Evolutionary conservation across 2,888 invertebrate genomes (phyloP), one percentile per base, ranked within the genome.

Genomic region (Synanthedon vespiformis): DNA sequence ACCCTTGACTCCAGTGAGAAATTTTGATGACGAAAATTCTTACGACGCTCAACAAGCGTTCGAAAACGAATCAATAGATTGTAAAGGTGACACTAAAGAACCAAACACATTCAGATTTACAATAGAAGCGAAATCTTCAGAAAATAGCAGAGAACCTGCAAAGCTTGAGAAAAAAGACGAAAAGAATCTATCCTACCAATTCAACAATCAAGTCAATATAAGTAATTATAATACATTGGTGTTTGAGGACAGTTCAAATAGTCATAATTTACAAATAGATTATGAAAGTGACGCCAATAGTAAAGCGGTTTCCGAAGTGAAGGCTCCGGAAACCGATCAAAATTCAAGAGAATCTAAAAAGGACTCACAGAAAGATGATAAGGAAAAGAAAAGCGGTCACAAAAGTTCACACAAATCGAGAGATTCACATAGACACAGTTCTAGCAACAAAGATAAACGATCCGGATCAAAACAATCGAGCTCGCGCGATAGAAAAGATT

Each of bases 281-380:
- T 86, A 87, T 51, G 87, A 87, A 66, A 87, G 84, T 63, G 87
- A 87, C 58, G 77, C 74, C 2, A 88, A 88, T 52, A 87, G 85
- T 59, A 88, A 88, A 64, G 70, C 65, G n/a, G 80, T 77, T 56
- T 65, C 61, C 14, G 85, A 83, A 55, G 60, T 61, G 34, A 87
- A 85, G 62, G 50, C 60, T n/a, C 60, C 61, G 2, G 81, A 83
- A 62, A 61, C 61, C 8, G 83, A 84, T 57, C 65, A 65, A 12
- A 80, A 70, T 58, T 74, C 78, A 0, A 72, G 74, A 56, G 83
- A 80, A 54, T 65, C 62, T 40, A 84, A 71, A 55, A 84, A 74
- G 56, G 83, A 80, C 54, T 65, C 62, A 40, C 83, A 70, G 54
- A 84, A 79, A 55, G 80, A 79, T 13, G 68, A 68, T 51, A 85